Base-by-base conservation (phyloP, 2,113 vertebrate genomes). In the Eulemur macaco region DNA sequence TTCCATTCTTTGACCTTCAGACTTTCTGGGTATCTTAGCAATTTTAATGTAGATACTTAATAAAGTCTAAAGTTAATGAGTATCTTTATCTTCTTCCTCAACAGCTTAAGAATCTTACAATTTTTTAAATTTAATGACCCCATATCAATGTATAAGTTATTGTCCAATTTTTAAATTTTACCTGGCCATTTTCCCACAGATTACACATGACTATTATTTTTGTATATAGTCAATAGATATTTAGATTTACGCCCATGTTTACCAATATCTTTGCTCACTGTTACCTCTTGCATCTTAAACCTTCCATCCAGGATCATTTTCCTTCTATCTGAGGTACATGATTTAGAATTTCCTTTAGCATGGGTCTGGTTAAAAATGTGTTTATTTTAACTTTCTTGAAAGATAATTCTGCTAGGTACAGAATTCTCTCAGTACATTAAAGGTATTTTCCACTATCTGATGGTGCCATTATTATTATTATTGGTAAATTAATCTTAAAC, bases 311-410 rank as follows among this genome's bases (percentile, higher is more conserved):
- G 31, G 31, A 85, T 86, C 8, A 68, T 86, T 63, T 63, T 52
- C 17, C 47, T 89, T 77, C 27, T 76, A 85, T 82, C 31, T 64
- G 50, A 95, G 92, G 10, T 89, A 23, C 0, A 13, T 50, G 13
- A 60, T 20, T 77, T 83, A 93, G n/a, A 90, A 84, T 77, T 87
- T 71, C 37, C 27, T 93, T 63, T 86, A 85, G 18, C 73, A 39
- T 71, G 20, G 5, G n/a, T 31, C 29, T 63, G 11, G 21, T 42
- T 76, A 17, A 81, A 91, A 63, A 56, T 50, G 27, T 52, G 12
- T 92, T 94, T 81, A 96, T 92, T 93, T 93, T 92, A 95, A 85
- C 11, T 52, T 89, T 94, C 11, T 87, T 96, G 25, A 91, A 76
- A 88, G 14, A 81, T 81, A 91, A 13, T 45, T 91, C 5, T 66